These are phyloP conservation scores for Himalopsyche tibetana DNA, from an alignment of 2,888 invertebrate genomes.

Conservation along the genomic window DNA sequence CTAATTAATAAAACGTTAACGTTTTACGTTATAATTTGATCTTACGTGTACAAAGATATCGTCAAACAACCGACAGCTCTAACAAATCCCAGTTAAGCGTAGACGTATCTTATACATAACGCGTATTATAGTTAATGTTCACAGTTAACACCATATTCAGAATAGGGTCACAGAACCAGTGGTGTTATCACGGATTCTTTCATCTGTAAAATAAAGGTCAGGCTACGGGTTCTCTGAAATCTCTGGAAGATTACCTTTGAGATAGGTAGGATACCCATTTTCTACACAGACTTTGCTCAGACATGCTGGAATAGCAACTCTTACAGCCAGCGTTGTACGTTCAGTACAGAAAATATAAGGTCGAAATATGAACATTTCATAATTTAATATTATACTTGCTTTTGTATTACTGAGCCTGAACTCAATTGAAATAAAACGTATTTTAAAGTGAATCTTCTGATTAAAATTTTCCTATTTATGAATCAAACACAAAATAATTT, in stretches of 20 bases:
- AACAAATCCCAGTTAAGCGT: constrained; percentile 2
- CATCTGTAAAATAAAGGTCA: constrained; percentile 34
- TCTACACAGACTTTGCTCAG: neutral
- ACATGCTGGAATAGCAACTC: neutral
- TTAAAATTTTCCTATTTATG: too few species aligned
- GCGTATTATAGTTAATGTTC: constrained; percentile 5
- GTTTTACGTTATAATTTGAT: too few species aligned
- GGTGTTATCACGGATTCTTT: constrained; percentile 27
- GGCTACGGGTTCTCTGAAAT: constrained; percentile 1
- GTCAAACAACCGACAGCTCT: neutral
- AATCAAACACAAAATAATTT: too few species aligned
- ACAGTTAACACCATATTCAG: constrained; percentile 34
- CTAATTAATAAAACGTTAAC: too few species aligned
- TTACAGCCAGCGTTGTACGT: neutral
- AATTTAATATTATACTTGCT: neutral
- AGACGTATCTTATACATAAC: neutral
- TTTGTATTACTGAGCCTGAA: neutral
- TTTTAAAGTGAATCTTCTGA: neutral
- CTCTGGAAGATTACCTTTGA: constrained; percentile 11
- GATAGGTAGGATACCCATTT: constrained; percentile 8
- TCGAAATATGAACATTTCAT: constrained; percentile 7
- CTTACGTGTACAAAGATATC: neutral
- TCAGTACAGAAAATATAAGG: neutral
- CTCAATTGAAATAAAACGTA: neutral
- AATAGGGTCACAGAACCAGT: constrained; percentile 9